Conservation (phyloP, 2,797 vertebrate species). For the Gallinago stenura region DNA sequence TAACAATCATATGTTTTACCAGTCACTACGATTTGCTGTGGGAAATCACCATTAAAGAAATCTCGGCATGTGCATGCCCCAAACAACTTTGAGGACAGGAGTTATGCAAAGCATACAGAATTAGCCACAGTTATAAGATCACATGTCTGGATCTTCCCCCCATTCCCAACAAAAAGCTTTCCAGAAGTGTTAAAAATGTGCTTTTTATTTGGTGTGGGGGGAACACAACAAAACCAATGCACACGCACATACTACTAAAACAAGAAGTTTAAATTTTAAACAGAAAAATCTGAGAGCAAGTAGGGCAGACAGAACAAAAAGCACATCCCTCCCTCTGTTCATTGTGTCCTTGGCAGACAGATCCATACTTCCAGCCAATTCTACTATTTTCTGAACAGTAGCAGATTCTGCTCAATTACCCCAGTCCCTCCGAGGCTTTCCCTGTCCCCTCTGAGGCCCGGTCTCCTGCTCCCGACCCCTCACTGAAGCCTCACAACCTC, state of each 20-base stretch:
- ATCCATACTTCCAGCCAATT: background rate
- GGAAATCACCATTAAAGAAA: background rate
- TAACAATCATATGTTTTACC: background rate
- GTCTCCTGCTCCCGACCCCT: background rate
- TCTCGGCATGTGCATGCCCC: background rate
- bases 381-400: background rate
- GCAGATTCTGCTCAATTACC: background rate
- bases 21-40: background rate
- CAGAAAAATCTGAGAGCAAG: slow-evolving; percentile 40
- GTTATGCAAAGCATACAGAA: background rate
- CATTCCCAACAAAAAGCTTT: background rate
- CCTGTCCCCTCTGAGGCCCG: background rate
- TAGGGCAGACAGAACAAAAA: slow-evolving; percentile 44
- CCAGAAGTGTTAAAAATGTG: background rate
- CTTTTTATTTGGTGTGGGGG: background rate
- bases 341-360: slow-evolving; percentile 55
- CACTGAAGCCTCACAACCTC: background rate
- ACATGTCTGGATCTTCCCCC: background rate
- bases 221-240: background rate
- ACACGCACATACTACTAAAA: background rate
- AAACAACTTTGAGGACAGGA: background rate
- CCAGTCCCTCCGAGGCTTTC: background rate
- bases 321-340: slow-evolving; percentile 38
- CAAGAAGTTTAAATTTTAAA: background rate
- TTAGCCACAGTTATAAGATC: background rate